Base-by-base conservation (phyloP, 2,888 invertebrate genomes). In the Orgyia antiqua region DNA sequence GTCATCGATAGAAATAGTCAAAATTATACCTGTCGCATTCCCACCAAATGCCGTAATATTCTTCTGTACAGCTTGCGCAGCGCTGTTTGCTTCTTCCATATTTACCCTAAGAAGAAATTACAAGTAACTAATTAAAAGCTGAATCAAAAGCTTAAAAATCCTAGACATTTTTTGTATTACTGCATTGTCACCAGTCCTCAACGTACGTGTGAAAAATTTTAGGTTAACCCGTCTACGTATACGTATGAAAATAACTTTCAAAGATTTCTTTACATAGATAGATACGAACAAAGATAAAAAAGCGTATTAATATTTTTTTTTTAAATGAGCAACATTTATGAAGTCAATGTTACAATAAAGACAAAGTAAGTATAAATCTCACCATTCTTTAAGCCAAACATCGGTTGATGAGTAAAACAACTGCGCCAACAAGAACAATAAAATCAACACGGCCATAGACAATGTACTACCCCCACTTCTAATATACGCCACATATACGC, bases 321-420 rank as follows among this genome's bases (percentile, higher is more conserved):
- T n/a, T n/a, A n/a, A n/a, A n/a, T n/a, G n/a, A n/a, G n/a, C n/a
- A n/a, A n/a, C n/a, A n/a, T n/a, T 17, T 17, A 17, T 17, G 17
- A 17, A 7, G 17, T n/a, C n/a, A n/a, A n/a, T n/a, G n/a, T 15
- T 6, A 4, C 15, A 15, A 20, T 20, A 20, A 20, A n/a, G 9
- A 23, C 4, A 9, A 10, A 10, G n/a, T n/a, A 4, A 23, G 10
- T 3, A 3, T 10, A 3, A 19, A 6, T 27, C 77, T 66, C 6
- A 86, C 87, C 87, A 91, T 32, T 87, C 84, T 21, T 89, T 88
- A 0, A 91, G 79, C 87, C 91, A 91, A 12, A 87, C 82, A 45
- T 92, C 91, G 0, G 89, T 88, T 0, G 89, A 87, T 0, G 90
- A 90, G 32, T 89, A 90, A 40, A 89, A 79, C 2, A 87, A 39